These are phyloP conservation scores for Cirrhinus molitorella DNA, from an alignment of 2,797 vertebrate species.

Conservation along the genomic window DNA sequence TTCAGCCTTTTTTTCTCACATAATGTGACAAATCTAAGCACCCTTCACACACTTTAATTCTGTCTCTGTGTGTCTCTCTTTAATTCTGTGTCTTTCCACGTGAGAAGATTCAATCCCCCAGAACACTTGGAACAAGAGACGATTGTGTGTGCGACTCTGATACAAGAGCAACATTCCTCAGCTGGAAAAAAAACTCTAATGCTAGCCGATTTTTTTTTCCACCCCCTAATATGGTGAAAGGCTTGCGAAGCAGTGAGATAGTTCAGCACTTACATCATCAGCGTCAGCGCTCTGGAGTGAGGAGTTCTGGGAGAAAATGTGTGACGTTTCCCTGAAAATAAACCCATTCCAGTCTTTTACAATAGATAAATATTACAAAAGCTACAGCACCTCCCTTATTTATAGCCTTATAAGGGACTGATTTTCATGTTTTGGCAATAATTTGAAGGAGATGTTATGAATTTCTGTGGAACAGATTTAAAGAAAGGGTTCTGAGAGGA, in stretches of 20 bases:
- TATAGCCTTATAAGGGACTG: not conserved
- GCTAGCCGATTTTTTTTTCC: conserved; percentile 20
- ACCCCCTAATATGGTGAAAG: conserved; percentile 54
- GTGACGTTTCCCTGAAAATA: conserved; percentile 26
- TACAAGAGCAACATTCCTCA: conserved; percentile 53
- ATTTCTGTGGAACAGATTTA: not conserved
- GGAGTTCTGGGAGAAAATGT: conserved; percentile 33
- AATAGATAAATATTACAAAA: conserved; percentile 2
- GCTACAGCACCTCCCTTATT: not conserved
- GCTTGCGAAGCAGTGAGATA: conserved; percentile 29
- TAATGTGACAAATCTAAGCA: not conserved
- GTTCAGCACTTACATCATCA: conserved; percentile 53
- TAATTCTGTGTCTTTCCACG: not conserved
- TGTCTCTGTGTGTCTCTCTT: not conserved
- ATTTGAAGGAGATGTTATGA: not conserved
- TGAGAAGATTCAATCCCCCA: not conserved
- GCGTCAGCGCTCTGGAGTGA: conserved; percentile 22
- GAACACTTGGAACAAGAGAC: not conserved
- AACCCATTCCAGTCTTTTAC: conserved; percentile 18
- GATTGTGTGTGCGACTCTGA: conserved; percentile 12
- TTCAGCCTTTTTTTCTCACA: not conserved
- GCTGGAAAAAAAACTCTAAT: conserved; percentile 1
- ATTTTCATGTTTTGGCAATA: not conserved
- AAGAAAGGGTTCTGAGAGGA: not conserved
- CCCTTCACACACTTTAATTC: not conserved